Evolutionary conservation across 2,888 invertebrate species (phyloP).

Genomic region (Xestia xanthographa): DNA sequence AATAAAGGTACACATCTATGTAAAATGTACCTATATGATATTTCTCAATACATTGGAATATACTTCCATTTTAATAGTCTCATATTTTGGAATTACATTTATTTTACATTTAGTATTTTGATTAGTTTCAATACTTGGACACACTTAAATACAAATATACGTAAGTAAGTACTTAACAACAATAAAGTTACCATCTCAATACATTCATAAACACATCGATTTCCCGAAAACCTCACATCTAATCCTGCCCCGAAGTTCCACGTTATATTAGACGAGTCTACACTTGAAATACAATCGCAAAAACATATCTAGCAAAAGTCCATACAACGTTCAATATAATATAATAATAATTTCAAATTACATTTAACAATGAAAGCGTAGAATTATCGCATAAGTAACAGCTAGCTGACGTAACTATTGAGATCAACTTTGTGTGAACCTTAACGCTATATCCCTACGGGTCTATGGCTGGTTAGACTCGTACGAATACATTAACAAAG

Average conservation of each 20-base stretch:
- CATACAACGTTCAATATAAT: slow-evolving; percentile 81
- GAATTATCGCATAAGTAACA: slow-evolving; percentile 78
- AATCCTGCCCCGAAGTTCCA: slow-evolving; percentile 75
- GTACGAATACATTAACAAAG: slow-evolving; percentile 79
- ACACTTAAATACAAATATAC: slow-evolving; percentile 81
- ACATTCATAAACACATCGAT: slow-evolving; percentile 78
- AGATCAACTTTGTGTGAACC: slow-evolving; percentile 71
- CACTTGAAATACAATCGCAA: slow-evolving; percentile 78
- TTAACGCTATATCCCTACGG: slow-evolving; percentile 78
- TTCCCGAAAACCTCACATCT: slow-evolving; percentile 71
- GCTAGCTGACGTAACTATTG: slow-evolving; percentile 74
- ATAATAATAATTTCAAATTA: slow-evolving; percentile 81
- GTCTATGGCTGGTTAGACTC: slow-evolving; percentile 89
- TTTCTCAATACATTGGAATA: slow-evolving; percentile 69
- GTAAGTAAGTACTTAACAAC: slow-evolving; percentile 86
- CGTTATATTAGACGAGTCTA: slow-evolving; percentile 72
- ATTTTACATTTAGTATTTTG: slow-evolving; percentile 72
- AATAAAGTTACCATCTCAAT: slow-evolving; percentile 82
- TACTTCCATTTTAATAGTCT: slow-evolving; percentile 67
- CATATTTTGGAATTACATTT: slow-evolving; percentile 76
- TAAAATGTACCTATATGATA: slow-evolving; percentile 65
- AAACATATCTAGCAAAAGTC: slow-evolving; percentile 82
- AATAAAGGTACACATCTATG: slow-evolving; percentile 61
- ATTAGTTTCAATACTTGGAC: slow-evolving; percentile 79
- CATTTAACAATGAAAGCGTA: slow-evolving; percentile 88